phyloP scores from a whole-genome alignment of 2,888 invertebrate species.

The Apamea crenata region DNA sequence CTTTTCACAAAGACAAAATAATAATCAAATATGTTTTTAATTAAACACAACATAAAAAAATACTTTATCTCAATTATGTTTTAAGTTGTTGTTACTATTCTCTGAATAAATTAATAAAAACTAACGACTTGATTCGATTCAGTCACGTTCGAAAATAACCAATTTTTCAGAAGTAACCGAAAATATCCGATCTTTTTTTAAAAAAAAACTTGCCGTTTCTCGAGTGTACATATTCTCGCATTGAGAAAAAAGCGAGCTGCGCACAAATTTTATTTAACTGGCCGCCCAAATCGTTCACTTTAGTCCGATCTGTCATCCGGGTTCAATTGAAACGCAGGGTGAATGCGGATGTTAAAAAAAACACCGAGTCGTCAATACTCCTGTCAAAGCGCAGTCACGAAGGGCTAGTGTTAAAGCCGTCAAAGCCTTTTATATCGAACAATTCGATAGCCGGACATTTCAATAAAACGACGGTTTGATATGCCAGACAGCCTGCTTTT shows the following conservation, averaged over 20 bases:
- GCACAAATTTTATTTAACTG: neutral
- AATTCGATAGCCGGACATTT: neutral
- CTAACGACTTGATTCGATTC: too few species aligned
- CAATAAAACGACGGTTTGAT: neutral
- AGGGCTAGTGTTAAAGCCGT: neutral
- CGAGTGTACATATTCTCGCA: neutral
- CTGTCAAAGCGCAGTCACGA: conserved; percentile 9
- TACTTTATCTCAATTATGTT: too few species aligned
- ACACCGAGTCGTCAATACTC: neutral
- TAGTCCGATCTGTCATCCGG: neutral
- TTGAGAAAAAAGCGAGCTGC: neutral
- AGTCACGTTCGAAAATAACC: too few species aligned
- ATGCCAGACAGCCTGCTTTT: neutral
- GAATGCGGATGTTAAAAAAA: conserved; percentile 6
- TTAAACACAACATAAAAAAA: neutral
- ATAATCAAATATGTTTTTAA: neutral
- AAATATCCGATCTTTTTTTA: too few species aligned
- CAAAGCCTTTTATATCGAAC: conserved; percentile 31
- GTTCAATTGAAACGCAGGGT: neutral
- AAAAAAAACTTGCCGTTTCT: neutral
- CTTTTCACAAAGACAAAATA: neutral
- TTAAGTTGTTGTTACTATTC: neutral
- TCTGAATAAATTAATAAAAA: too few species aligned
- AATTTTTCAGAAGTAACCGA: too few species aligned
- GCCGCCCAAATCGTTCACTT: neutral